phyloP scores from a whole-genome alignment of 2,888 invertebrate genomes.

The Didymodactylos carnosus region DNA sequence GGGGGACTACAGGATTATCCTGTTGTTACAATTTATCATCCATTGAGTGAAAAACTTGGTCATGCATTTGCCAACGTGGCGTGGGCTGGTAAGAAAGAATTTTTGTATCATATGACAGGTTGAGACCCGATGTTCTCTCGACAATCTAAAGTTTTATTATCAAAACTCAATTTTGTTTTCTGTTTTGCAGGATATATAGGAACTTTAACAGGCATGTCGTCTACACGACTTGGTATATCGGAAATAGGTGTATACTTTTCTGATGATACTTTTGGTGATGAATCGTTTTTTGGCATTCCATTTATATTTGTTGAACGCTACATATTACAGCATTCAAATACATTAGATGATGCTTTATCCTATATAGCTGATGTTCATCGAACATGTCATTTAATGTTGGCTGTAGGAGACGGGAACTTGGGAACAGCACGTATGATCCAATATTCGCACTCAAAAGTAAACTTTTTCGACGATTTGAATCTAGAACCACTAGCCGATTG shows the following conservation, averaged over 20 bases:
- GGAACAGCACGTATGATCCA: conserved; percentile 10
- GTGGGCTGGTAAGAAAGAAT: not conserved
- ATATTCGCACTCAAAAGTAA: conserved; percentile 8
- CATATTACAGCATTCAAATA: conserved; percentile 7
- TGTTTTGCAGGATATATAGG: conserved; percentile 1
- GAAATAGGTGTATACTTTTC: conserved; percentile 14
- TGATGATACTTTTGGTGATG: conserved; percentile 14
- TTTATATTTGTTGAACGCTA: conserved; percentile 11
- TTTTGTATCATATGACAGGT: not conserved
- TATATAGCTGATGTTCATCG: not conserved
- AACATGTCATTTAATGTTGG: conserved; percentile 12
- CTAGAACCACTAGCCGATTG: conserved; percentile 11
- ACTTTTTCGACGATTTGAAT: conserved; percentile 11
- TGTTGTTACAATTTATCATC: conserved; percentile 14
- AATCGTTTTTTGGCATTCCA: conserved; percentile 5
- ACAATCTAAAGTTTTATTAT: too few relatives aligned
- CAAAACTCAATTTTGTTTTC: too few relatives aligned
- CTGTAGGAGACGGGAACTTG: conserved; percentile 11
- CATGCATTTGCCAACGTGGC: conserved; percentile 13
- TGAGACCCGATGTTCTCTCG: too few relatives aligned
- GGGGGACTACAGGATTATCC: conserved; percentile 13
- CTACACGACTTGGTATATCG: conserved; percentile 6
- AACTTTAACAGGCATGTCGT: conserved; percentile 9
- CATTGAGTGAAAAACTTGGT: not conserved
- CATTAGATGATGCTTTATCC: conserved; percentile 6